Conservation (phyloP, 2,888 invertebrate species). For the Megastigmus dorsalis region DNA sequence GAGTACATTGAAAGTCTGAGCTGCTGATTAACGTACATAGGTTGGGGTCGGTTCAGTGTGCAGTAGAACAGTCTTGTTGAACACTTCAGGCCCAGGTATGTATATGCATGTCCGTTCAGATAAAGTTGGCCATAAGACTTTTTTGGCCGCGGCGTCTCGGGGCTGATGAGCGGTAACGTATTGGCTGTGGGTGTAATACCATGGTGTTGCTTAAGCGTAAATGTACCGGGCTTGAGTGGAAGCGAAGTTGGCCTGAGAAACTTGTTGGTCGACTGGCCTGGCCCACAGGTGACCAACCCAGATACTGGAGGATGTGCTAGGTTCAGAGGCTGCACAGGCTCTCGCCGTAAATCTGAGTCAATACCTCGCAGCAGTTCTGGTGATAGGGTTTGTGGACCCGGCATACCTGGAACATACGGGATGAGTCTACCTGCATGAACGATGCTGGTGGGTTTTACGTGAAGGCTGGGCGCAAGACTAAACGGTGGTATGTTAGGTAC, state of each 20-base stretch:
- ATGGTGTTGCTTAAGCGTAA: conserved; percentile 87
- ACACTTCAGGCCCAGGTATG: conserved; percentile 92
- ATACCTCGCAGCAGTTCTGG: no score
- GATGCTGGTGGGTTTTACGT: conserved; percentile 76
- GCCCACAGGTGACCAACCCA: no score
- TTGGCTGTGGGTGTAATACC: conserved; percentile 88
- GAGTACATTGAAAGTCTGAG: conserved; percentile 97
- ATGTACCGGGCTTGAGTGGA: conserved; percentile 89
- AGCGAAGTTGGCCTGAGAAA: conserved; percentile 89
- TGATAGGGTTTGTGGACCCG: conserved; percentile 83
- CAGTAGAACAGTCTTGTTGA: conserved; percentile 94
- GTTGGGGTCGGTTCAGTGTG: conserved; percentile 94
- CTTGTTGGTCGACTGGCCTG: no score
- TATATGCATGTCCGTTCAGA: conserved; percentile 93
- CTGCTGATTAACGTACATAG: conserved; percentile 93
- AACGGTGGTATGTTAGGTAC: conserved; percentile 77
- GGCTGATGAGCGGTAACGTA: conserved; percentile 89
- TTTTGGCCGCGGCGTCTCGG: conserved; percentile 92
- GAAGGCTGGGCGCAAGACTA: conserved; percentile 77
- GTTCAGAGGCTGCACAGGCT: no score
- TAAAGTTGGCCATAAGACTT: conserved; percentile 93
- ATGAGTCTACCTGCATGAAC: conserved; percentile 85
- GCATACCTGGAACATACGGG: conserved; percentile 91
- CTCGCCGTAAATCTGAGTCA: no score
- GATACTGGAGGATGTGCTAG: no score